Percentiles rank a stretch among this genome's conserved stretches.
Evolutionary conservation across 2,888 invertebrate genomes (phyloP).

Genomic region (Tetragonula carbonaria): DNA sequence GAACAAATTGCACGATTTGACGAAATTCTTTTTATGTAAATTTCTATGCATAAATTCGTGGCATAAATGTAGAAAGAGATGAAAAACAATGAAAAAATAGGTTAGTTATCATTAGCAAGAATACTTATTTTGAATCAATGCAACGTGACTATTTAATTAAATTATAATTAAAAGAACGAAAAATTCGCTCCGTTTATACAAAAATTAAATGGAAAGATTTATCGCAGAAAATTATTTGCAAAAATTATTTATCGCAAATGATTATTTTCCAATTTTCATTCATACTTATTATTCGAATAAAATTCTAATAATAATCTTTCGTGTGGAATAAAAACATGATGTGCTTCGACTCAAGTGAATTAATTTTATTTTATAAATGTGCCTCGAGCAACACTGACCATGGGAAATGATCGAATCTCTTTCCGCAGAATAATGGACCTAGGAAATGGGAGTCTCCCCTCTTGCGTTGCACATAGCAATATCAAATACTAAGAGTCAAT

Average conservation of each 20-base stretch:
- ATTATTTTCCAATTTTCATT: neutral
- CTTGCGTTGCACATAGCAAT: slow-evolving; percentile 28
- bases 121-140: too few relatives aligned
- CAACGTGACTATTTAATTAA: too few relatives aligned
- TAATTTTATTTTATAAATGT: neutral
- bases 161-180: too few relatives aligned
- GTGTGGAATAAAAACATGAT: neutral
- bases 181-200: neutral
- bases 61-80: too few relatives aligned
- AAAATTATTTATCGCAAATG: neutral
- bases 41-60: too few relatives aligned
- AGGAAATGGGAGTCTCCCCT: slow-evolving; percentile 5
- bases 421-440: slow-evolving; percentile 25
- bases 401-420: neutral
- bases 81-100: too few relatives aligned
- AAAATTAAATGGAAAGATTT: too few relatives aligned
- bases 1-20: too few relatives aligned
- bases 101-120: too few relatives aligned
- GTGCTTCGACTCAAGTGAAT: neutral
- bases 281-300: neutral
- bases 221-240: neutral
- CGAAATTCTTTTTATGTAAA: too few relatives aligned
- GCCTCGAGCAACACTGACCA: neutral
- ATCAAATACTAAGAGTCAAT: slow-evolving; percentile 43
- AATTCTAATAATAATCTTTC: neutral